These are phyloP conservation scores for Phortica okadai DNA, from an alignment of 2,888 invertebrate species.

Conservation along the genomic window DNA sequence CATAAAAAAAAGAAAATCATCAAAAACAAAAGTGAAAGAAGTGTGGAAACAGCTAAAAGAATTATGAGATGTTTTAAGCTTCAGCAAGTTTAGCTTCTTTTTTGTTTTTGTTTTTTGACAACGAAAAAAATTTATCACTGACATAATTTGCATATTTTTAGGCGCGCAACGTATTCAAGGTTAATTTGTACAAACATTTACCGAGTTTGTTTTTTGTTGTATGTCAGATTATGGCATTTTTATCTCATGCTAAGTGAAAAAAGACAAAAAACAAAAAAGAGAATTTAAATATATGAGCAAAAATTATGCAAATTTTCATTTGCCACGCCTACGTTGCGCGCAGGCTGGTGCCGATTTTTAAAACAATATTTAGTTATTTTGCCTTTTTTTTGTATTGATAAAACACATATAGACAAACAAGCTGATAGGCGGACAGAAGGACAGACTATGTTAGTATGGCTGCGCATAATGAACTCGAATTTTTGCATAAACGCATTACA, in stretches of 20 bases:
- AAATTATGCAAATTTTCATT: slow-evolving; percentile 62
- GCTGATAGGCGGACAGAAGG: neutral
- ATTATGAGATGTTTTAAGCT: neutral
- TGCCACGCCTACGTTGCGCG: neutral
- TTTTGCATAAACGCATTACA: slow-evolving; percentile 52
- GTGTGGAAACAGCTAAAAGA: neutral
- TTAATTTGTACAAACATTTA: slow-evolving; percentile 57
- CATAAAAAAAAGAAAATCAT: neutral
- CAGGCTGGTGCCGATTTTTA: neutral
- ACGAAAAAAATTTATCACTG: slow-evolving; percentile 10
- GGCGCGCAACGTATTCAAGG: slow-evolving; percentile 55
- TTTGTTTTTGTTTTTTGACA: neutral
- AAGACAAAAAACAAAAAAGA: slow-evolving; percentile 49
- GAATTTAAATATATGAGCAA: slow-evolving; percentile 34
- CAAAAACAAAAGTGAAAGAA: neutral
- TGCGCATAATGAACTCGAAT: slow-evolving; percentile 55
- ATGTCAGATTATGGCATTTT: neutral
- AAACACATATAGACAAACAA: slow-evolving; percentile 39
- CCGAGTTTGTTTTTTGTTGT: neutral
- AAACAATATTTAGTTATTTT: slow-evolving; percentile 27
- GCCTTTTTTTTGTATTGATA: slow-evolving; percentile 27
- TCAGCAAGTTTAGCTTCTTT: neutral
- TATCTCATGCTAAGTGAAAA: neutral
- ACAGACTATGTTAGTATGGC: slow-evolving; percentile 29
- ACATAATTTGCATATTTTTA: slow-evolving; percentile 61